phyloP scores from a whole-genome alignment of 2,888 invertebrate genomes.

The Elaeidobius kamerunicus region DNA sequence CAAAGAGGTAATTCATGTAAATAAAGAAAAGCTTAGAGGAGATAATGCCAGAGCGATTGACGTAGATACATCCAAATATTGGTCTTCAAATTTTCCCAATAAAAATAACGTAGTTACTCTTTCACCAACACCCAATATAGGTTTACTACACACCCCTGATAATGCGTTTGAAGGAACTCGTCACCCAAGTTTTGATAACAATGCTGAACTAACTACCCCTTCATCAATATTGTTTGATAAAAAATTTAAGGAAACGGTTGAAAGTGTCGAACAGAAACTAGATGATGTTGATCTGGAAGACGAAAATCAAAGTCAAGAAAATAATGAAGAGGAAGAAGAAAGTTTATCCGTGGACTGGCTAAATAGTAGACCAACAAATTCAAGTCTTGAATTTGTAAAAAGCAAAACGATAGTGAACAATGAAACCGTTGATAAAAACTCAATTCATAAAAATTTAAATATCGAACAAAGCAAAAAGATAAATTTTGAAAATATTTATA shows the following conservation, averaged over 20 bases:
- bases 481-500: conserved; percentile 52
- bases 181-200: conserved; percentile 21
- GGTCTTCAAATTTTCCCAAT: conserved; percentile 54
- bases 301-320: conserved; percentile 22
- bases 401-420: conserved; percentile 40
- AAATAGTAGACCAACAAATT: conserved; percentile 36
- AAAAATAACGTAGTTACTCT: conserved; percentile 54
- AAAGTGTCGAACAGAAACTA: conserved; percentile 55
- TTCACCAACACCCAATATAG: conserved; percentile 50
- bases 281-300: conserved; percentile 28
- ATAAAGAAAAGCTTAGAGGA: conserved; percentile 27
- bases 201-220: conserved; percentile 52
- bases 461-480: conserved; percentile 52
- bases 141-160: conserved; percentile 35
- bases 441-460: conserved; percentile 42
- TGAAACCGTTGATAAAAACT: conserved; percentile 39
- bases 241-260: conserved; percentile 53
- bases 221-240: conserved; percentile 55
- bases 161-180: conserved; percentile 11
- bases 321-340: conserved; percentile 33
- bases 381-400: conserved; percentile 40
- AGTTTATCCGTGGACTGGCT: conserved; percentile 29
- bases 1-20: conserved; percentile 17
- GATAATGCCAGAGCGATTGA: conserved; percentile 44
- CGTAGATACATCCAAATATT: conserved; percentile 49